Percentiles rank a stretch among this genome's conserved stretches.
Conservation (phyloP, 2,113 vertebrate species). For the Saccopteryx leptura region DNA sequence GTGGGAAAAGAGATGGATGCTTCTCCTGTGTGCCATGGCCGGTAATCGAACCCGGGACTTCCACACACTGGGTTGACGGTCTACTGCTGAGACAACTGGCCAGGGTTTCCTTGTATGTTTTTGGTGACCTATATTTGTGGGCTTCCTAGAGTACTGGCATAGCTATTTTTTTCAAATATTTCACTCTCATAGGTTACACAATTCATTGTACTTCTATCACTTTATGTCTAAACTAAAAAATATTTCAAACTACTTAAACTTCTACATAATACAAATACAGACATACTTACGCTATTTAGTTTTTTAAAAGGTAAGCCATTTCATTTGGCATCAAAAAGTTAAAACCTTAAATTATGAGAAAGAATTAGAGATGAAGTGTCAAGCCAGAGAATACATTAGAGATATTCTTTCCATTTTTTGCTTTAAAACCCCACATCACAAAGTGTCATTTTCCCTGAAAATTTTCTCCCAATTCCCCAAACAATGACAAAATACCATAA, state of each 20-base stretch:
- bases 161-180: slow-evolving; percentile 30
- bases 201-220: background rate
- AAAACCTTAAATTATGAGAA: background rate
- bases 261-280: slow-evolving; percentile 1
- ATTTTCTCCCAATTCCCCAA: background rate
- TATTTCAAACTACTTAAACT: slow-evolving; percentile 52
- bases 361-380: background rate
- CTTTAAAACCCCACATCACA: background rate
- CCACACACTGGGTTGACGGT: no score
- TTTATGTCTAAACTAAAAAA: background rate
- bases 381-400: background rate
- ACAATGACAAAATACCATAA: background rate
- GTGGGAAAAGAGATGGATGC: no score
- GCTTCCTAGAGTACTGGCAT: background rate
- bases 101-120: background rate
- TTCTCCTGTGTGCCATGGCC: no score
- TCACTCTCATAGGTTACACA: background rate
- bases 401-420: background rate
- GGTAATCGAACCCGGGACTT: no score
- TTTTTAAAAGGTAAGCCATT: background rate
- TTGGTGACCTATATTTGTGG: background rate
- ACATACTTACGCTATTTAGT: background rate
- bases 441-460: background rate
- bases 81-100: no score
- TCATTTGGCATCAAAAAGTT: background rate